Evolutionary conservation across 2,797 vertebrate genomes (phyloP).

Genomic region (Hafferia zeledoni): DNA sequence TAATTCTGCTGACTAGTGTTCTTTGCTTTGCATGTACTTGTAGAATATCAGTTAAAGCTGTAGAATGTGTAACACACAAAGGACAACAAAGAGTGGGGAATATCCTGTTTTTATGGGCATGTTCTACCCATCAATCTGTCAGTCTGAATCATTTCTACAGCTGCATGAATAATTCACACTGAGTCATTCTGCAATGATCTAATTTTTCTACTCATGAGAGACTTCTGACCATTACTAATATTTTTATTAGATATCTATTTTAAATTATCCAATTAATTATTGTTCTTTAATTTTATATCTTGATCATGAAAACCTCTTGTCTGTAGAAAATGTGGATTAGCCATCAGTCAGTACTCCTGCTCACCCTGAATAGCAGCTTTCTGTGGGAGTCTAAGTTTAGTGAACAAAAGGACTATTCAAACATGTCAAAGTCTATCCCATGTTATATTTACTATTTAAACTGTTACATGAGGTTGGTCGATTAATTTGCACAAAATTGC

Average conservation of each 20-base stretch:
- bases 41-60: background rate
- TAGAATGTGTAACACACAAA: background rate
- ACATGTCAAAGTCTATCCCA: background rate
- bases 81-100: conserved; percentile 11
- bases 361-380: background rate
- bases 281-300: background rate
- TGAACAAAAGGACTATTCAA: conserved; percentile 45
- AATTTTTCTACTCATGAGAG: conserved; percentile 8
- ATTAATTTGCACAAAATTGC: conserved; percentile 1
- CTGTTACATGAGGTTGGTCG: background rate
- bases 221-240: background rate
- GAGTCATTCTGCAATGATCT: conserved; percentile 31
- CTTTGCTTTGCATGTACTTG: conserved; percentile 4
- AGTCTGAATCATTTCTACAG: conserved; percentile 35
- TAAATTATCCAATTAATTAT: conserved; percentile 6
- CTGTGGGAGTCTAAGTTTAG: background rate
- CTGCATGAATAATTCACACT: conserved; percentile 15
- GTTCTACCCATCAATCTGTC: conserved; percentile 46
- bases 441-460: background rate
- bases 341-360: background rate
- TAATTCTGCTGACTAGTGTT: background rate
- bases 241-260: background rate
- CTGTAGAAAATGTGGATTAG: background rate
- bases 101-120: conserved; percentile 36
- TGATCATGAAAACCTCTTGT: background rate